Percentiles rank a stretch among this genome's conserved stretches.
phyloP scores from a whole-genome alignment of 2,888 invertebrate genomes.

The Mythimna impura region DNA sequence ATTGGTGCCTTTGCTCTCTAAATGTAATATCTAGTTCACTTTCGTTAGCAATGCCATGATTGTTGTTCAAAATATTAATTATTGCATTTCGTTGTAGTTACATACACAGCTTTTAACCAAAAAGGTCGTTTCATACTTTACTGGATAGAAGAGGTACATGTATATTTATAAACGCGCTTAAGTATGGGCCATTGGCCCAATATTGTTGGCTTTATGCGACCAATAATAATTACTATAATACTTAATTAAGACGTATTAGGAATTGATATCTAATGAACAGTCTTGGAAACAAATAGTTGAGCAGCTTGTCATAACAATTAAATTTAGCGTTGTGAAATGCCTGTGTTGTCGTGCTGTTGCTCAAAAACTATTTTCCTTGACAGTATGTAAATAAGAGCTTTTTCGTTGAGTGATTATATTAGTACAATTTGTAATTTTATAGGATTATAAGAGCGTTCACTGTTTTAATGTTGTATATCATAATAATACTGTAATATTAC shows the following conservation, averaged over 20 bases:
- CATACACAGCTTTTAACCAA: constrained; percentile 42
- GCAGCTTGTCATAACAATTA: constrained; percentile 11
- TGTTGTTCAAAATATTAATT: constrained; percentile 57
- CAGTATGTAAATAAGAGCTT: constrained; percentile 40
- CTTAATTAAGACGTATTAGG: constrained; percentile 47
- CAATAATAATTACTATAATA: constrained; percentile 36
- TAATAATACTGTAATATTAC: constrained; percentile 40
- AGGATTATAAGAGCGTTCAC: constrained; percentile 47
- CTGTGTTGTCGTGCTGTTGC: constrained; percentile 2
- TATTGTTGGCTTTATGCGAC: constrained; percentile 34
- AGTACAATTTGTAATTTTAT: constrained; percentile 67
- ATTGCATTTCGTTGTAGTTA: constrained; percentile 53
- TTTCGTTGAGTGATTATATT: constrained; percentile 59
- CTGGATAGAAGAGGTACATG: not conserved
- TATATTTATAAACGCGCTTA: not conserved
- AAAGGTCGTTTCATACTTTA: constrained; percentile 23
- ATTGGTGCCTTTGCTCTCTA: constrained; percentile 55
- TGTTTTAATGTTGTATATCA: constrained; percentile 39
- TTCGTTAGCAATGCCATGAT: constrained; percentile 50
- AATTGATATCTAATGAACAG: constrained; percentile 46
- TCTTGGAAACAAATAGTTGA: constrained; percentile 17
- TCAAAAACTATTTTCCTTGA: not conserved
- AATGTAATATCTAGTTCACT: constrained; percentile 31
- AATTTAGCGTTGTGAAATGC: not conserved
- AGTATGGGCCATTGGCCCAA: not conserved